Percentiles rank a stretch among this genome's conserved stretches.
Evolutionary conservation across 2,113 vertebrate genomes (phyloP).

Genomic region (Colaptes auratus): DNA sequence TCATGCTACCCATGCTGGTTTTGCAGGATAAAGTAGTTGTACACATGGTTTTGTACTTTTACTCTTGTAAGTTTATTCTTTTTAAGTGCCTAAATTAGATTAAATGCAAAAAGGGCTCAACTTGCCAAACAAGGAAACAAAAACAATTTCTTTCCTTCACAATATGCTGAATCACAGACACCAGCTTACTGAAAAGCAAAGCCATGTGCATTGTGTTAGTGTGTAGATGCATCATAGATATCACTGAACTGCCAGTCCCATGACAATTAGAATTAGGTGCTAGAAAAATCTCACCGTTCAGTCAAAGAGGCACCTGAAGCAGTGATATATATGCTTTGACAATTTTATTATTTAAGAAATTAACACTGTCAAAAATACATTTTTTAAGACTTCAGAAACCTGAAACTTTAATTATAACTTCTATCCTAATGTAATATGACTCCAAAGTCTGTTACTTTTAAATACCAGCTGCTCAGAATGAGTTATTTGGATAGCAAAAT

Average conservation of each 20-base stretch:
- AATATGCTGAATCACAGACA: background rate
- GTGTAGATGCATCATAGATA: rapidly evolving
- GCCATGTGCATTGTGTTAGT: rapidly evolving
- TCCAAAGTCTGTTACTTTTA: slow-evolving; percentile 76
- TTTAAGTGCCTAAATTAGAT: background rate
- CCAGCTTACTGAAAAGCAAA: background rate
- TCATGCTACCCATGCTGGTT: background rate
- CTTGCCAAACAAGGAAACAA: background rate
- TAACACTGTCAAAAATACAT: background rate
- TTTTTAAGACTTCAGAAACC: slow-evolving; percentile 55
- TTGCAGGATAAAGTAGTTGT: background rate
- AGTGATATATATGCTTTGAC: background rate
- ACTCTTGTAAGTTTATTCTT: background rate
- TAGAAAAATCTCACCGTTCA: slow-evolving; percentile 2
- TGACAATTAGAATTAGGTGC: slow-evolving; percentile 19
- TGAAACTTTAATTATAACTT: slow-evolving; percentile 59
- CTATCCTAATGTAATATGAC: slow-evolving; percentile 55
- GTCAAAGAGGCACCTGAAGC: slow-evolving; percentile 22
- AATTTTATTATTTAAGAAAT: background rate
- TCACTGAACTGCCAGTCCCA: background rate
- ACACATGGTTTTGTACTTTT: background rate
- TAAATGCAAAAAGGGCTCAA: background rate
- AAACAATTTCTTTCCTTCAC: background rate
- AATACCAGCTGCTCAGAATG: slow-evolving; percentile 73
- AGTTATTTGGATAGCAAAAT: slow-evolving; percentile 73